A percentile compares a stretch with the other conserved stretches of the same genome.
phyloP scores from a whole-genome alignment of 2,797 vertebrate species.

The Caiman crocodilus region DNA sequence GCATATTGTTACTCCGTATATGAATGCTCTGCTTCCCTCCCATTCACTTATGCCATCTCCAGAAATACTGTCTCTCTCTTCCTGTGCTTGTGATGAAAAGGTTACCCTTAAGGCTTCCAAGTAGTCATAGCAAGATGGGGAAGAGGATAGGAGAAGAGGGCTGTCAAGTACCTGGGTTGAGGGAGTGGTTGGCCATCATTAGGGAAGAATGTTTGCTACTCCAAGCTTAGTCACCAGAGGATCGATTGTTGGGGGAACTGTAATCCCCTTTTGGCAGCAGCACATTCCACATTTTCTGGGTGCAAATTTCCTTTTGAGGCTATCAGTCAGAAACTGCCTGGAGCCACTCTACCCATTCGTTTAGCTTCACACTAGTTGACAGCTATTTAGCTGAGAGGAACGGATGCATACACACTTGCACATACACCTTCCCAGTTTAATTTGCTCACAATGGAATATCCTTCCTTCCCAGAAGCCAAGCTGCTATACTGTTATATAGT shows the following conservation, averaged over 20 bases:
- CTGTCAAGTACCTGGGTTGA: neutral
- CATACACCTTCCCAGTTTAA: accelerated
- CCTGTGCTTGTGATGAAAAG: neutral
- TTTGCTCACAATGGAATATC: neutral
- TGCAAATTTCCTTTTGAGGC: accelerated
- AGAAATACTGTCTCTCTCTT: neutral
- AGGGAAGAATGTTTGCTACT: neutral
- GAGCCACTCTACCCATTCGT: neutral
- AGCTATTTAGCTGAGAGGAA: neutral
- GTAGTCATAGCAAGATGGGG: accelerated
- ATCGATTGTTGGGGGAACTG: neutral
- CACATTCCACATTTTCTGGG: neutral
- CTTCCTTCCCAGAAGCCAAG: neutral
- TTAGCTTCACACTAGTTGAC: neutral
- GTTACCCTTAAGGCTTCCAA: neutral
- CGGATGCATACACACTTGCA: accelerated
- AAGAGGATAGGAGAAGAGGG: neutral
- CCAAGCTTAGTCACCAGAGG: neutral
- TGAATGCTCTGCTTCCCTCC: neutral
- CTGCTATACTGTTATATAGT: neutral
- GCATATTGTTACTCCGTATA: neutral
- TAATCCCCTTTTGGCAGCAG: accelerated
- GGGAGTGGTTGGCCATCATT: neutral
- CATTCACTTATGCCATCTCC: neutral
- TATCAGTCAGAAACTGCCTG: accelerated